Percentiles rank a stretch among this genome's conserved stretches.
Evolutionary conservation across 2,797 vertebrate genomes (phyloP).

Genomic region (Syndactyla subalaris): DNA sequence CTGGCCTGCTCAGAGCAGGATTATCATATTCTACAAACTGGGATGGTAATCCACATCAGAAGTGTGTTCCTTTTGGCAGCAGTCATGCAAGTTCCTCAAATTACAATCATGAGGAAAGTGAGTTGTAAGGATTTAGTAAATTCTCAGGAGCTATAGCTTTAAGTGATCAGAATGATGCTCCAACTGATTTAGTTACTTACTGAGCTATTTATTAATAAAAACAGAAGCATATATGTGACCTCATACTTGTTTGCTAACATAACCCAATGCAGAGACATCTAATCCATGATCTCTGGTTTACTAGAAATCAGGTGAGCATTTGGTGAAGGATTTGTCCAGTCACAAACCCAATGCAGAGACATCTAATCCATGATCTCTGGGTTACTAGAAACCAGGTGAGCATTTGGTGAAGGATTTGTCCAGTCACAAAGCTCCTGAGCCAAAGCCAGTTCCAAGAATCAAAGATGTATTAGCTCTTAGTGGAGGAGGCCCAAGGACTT

Average conservation of each 20-base stretch:
- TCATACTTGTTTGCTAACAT: neutral
- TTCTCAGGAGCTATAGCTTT: neutral
- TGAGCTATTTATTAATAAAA: neutral
- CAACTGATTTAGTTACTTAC: neutral
- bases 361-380: neutral
- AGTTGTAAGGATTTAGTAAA: neutral
- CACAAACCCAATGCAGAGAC: neutral
- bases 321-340: neutral
- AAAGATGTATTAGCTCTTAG: neutral
- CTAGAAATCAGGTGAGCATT: neutral
- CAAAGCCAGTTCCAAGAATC: neutral
- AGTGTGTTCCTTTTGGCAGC: neutral
- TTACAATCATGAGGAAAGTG: neutral
- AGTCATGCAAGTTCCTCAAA: fast-evolving
- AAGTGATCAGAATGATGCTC: neutral
- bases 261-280: neutral
- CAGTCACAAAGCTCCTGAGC: neutral
- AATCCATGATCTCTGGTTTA: neutral
- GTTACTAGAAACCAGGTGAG: neutral
- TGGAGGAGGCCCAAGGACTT: neutral
- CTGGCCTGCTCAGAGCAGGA: neutral
- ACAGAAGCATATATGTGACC: neutral
- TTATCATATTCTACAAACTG: neutral
- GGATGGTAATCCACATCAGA: fast-evolving
- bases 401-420: neutral